These are phyloP conservation scores for Podarcis cretensis DNA, from an alignment of 2,113 vertebrate species.

Conservation along the genomic window DNA sequence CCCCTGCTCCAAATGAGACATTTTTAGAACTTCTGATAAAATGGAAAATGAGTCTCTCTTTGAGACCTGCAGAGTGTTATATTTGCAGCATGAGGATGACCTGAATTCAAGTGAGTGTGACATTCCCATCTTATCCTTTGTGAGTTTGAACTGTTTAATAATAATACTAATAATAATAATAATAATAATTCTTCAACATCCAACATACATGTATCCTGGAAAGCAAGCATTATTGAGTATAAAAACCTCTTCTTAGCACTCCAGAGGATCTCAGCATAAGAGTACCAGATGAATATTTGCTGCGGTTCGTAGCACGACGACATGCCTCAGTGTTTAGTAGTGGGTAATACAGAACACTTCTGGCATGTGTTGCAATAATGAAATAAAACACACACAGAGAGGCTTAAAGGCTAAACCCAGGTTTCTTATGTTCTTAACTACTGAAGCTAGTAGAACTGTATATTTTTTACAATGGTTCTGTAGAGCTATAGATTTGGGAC, in stretches of 20 bases:
- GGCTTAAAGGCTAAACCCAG: not conserved
- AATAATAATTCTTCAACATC: too few relatives aligned
- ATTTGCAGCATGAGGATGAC: not conserved
- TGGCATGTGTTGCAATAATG: not conserved
- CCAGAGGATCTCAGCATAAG: not conserved
- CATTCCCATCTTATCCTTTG: not conserved
- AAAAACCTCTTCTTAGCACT: not conserved
- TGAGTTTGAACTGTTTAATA: not conserved
- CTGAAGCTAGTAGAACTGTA: not conserved
- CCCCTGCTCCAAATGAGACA: not conserved
- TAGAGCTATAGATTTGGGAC: too few relatives aligned
- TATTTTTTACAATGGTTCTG: not conserved
- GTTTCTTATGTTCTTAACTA: not conserved
- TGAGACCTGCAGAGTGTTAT: not conserved
- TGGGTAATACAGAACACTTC: not conserved
- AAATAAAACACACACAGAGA: not conserved
- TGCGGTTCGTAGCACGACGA: not conserved
- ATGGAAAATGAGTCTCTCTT: not conserved
- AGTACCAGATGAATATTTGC: constrained; percentile 4
- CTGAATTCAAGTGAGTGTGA: not conserved
- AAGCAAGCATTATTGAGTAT: constrained; percentile 12
- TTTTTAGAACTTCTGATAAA: not conserved
- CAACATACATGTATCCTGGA: not conserved
- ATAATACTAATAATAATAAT: too few relatives aligned
- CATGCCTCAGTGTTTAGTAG: not conserved